Conservation (phyloP, 2,113 vertebrate species). For the Uria aalge region DNA sequence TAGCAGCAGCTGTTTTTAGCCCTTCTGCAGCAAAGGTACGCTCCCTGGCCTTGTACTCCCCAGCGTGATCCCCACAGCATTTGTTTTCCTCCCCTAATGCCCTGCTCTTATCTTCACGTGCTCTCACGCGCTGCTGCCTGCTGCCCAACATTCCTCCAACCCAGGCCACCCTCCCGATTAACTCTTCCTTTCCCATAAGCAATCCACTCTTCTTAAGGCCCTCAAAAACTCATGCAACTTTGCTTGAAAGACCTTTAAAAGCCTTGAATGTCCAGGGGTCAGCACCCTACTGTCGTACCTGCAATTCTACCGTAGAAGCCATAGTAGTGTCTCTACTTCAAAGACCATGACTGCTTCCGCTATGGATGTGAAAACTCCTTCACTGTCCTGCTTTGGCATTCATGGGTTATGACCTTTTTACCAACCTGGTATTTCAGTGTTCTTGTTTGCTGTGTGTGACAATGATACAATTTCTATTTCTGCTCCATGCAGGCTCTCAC, state of each 20-base stretch:
- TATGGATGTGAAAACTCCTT: background rate
- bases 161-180: background rate
- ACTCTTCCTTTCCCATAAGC: conserved; percentile 13
- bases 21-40: background rate
- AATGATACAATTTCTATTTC: conserved; percentile 63
- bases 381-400: background rate
- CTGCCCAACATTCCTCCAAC: conserved; percentile 22
- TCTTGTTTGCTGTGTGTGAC: background rate
- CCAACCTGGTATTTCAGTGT: conserved; percentile 15
- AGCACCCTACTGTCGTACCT: background rate
- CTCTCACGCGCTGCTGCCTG: background rate
- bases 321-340: background rate
- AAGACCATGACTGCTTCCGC: background rate
- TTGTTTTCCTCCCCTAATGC: background rate
- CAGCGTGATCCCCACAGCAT: background rate
- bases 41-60: background rate
- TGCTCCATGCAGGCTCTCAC: background rate
- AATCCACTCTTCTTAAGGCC: background rate
- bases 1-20: background rate
- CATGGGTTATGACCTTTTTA: conserved; percentile 36
- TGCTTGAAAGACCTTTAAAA: background rate
- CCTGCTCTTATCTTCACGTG: conserved; percentile 39
- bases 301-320: background rate
- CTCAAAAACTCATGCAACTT: background rate
- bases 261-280: background rate